phyloP scores from a whole-genome alignment of 2,797 vertebrate genomes.

The Peromyscus nudipes region DNA sequence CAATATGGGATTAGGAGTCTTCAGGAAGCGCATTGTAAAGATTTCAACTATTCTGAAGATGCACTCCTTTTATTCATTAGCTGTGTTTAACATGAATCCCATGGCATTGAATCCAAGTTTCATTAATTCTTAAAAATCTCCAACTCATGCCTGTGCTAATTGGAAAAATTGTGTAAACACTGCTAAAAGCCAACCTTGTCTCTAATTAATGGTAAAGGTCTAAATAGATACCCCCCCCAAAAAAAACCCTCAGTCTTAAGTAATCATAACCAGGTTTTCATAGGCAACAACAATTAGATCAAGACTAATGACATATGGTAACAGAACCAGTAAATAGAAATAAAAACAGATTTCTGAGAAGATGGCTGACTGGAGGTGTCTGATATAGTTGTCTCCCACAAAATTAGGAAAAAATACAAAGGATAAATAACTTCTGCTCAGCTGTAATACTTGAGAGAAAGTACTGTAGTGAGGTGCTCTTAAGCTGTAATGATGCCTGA shows the following conservation, averaged over 20 bases:
- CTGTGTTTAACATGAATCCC: slow-evolving; percentile 70
- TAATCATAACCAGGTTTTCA: slow-evolving; percentile 63
- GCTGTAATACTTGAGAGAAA: background rate
- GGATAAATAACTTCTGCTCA: background rate
- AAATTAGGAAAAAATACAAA: background rate
- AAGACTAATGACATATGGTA: slow-evolving; percentile 8
- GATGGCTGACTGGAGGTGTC: background rate
- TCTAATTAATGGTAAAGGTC: background rate
- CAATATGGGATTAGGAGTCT: background rate
- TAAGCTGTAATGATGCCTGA: background rate
- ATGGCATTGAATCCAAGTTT: slow-evolving; percentile 52
- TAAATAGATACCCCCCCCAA: slow-evolving; percentile 42
- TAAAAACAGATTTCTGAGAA: background rate
- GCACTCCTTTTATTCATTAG: slow-evolving; percentile 42
- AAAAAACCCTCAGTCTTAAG: background rate
- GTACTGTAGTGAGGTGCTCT: background rate
- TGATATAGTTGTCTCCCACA: background rate
- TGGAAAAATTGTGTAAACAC: slow-evolving; percentile 44
- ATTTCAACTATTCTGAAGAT: slow-evolving; percentile 64
- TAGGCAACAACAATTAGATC: slow-evolving; percentile 27
- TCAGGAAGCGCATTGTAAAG: slow-evolving; percentile 56
- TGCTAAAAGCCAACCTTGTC: slow-evolving; percentile 54
- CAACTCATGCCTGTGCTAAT: slow-evolving; percentile 2
- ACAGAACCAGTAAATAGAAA: slow-evolving; percentile 57
- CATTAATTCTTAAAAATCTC: slow-evolving; percentile 46